Base-by-base conservation (phyloP, 2,113 vertebrate species). In the Gobiocypris rarus region DNA sequence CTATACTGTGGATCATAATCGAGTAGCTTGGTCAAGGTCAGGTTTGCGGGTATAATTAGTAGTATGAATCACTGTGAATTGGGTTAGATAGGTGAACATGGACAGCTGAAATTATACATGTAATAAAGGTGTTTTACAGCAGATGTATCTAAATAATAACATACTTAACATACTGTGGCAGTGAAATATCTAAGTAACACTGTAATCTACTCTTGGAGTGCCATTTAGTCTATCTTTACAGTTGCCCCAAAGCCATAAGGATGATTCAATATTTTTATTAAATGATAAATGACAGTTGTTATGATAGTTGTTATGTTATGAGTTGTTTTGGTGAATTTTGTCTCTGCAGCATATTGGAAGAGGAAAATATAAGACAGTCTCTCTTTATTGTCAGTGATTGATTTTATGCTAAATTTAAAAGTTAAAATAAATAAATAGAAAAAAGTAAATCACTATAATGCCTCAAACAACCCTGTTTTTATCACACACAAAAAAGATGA, bases 1-100 rank as follows among this genome's bases (percentile, higher is more conserved):
- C 10, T 17, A 45, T 63, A 43, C 24, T 8, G 41, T 63, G 41
- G 17, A 48, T 63, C 41, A 65, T 65, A 61, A 28, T 78, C 38
- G 9, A 80, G 41, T 11, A 45, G 38, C 41, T 17, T 79, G 58
- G 58, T 45, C 77, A 80, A 65, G n/a, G 59, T 65, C 59, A 79
- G n/a, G 38, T 48, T 65, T 28, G 38, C 0, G 15, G 56, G 9
- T 65, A 80, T 22, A 65, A 65, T 48, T 48, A 48, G n/a, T 31
- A 38, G 75, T 26, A 13, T 63, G 38, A 63, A 31, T 63, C 3
- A 79, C 8, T 61, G 38, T 14, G 41, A 63, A 45, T 3, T 48
- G 41, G 34, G 58, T 65, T 50, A 31, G 24, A 45, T 65, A 65
- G 54, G 75, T 77, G 26, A 54, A 76, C 6, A 58, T 17, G 22